Evolutionary conservation across 2,888 invertebrate species (phyloP).

Genomic region (Sarcophaga variegata): DNA sequence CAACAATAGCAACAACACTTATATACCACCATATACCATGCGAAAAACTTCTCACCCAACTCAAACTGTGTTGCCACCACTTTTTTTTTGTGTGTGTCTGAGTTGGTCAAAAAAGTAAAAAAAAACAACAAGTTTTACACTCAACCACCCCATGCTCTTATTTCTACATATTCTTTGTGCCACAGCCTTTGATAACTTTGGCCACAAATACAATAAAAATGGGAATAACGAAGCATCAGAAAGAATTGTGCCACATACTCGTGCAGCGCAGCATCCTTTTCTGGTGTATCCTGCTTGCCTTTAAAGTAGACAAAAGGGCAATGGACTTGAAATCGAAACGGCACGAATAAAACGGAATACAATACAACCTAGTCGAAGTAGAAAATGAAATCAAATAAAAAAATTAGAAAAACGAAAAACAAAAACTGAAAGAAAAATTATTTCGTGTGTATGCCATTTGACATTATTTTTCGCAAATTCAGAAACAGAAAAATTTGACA

Average conservation of each 20-base stretch:
- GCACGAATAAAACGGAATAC: background rate
- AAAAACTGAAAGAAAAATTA: slow-evolving; percentile 10
- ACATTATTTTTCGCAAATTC: no score
- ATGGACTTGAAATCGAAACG: slow-evolving; percentile 60
- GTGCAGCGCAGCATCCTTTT: slow-evolving; percentile 62
- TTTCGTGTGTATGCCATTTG: slow-evolving; percentile 23
- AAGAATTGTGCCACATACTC: slow-evolving; percentile 63
- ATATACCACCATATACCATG: background rate
- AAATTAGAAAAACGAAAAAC: no score
- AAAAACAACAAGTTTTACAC: background rate
- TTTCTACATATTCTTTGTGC: background rate
- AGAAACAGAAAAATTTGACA: no score
- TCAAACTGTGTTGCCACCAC: slow-evolving; percentile 49
- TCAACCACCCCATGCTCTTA: background rate
- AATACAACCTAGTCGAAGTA: slow-evolving; percentile 26
- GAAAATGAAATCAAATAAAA: background rate
- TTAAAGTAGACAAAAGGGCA: slow-evolving; percentile 56
- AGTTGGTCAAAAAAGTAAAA: slow-evolving; percentile 7
- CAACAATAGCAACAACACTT: background rate
- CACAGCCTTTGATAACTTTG: slow-evolving; percentile 43
- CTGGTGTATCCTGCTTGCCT: slow-evolving; percentile 42
- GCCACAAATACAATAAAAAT: slow-evolving; percentile 52
- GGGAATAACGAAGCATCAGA: slow-evolving; percentile 20
- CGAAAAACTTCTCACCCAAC: slow-evolving; percentile 49
- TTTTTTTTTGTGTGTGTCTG: slow-evolving; percentile 26